phyloP scores from a whole-genome alignment of 2,888 invertebrate genomes.

The Ectobius pallidus region DNA sequence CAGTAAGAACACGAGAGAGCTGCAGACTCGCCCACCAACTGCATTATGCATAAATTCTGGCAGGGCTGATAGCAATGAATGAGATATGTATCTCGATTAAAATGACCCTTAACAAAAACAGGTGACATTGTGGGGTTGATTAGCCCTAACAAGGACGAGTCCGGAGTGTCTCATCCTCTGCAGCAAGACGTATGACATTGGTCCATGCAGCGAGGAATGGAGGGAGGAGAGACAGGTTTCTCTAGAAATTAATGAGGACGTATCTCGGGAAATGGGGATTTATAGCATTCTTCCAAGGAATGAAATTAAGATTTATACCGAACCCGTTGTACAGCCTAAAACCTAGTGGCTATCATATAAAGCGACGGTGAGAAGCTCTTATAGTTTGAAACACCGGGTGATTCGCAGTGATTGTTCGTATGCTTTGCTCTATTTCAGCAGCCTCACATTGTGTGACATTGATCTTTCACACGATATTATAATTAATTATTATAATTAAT shows the following conservation, averaged over 20 bases:
- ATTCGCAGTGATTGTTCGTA: background rate
- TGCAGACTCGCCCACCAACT: background rate
- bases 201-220: background rate
- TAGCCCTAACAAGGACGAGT: background rate
- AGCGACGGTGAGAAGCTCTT: background rate
- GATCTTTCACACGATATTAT: too few relatives aligned
- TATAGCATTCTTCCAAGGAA: conserved; percentile 56
- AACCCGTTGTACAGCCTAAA: conserved; percentile 3
- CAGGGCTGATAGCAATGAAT: background rate
- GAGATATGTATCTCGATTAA: too few relatives aligned
- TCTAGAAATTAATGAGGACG: conserved; percentile 56
- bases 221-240: conserved; percentile 17
- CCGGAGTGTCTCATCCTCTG: background rate
- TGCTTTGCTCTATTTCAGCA: background rate
- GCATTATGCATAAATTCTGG: background rate
- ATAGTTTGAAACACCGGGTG: too few relatives aligned
- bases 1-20: background rate
- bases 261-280: conserved; percentile 59
- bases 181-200: conserved; percentile 15
- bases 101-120: too few relatives aligned
- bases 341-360: conserved; percentile 8
- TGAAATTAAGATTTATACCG: conserved; percentile 57
- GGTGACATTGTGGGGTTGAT: background rate
- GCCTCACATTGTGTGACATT: too few relatives aligned
- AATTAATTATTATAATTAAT: too few relatives aligned